Percentiles rank a stretch among this genome's conserved stretches.
Conservation (phyloP, 2,113 vertebrate species). For the Lasiurus borealis region DNA sequence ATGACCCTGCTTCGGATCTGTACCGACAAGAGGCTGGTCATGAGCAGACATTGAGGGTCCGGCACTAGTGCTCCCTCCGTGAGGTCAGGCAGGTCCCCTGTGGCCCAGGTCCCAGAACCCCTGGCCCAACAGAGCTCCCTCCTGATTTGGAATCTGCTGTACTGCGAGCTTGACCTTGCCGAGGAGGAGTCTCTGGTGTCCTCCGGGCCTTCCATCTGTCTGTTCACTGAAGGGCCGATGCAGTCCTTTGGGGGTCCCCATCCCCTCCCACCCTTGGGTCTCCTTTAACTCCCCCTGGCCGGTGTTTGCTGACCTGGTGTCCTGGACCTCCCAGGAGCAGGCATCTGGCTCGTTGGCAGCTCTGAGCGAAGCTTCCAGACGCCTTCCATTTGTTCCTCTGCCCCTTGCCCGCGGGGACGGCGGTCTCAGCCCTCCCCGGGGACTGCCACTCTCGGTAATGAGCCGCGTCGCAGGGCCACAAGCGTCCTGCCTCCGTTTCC, state of each 20-base stretch:
- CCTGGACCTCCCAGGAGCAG: fast-evolving
- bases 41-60: fast-evolving
- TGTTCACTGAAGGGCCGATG: fast-evolving
- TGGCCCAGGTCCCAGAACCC: background rate
- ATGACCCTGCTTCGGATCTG: background rate
- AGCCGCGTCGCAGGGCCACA: background rate
- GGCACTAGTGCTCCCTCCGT: fast-evolving
- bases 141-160: fast-evolving
- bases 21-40: background rate
- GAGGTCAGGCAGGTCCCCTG: background rate
- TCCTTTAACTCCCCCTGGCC: fast-evolving
- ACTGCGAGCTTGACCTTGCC: background rate
- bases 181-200: background rate
- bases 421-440: background rate
- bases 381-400: background rate
- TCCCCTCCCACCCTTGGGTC: fast-evolving
- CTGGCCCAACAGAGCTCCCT: background rate
- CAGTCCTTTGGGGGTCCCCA: fast-evolving
- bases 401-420: background rate
- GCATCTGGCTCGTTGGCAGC: background rate
- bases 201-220: fast-evolving
- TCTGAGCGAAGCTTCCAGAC: fast-evolving
- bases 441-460: background rate
- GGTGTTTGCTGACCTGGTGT: fast-evolving
- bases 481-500: constrained; percentile 48